phyloP scores from a whole-genome alignment of 2,797 vertebrate genomes.

The Clamator glandarius region DNA sequence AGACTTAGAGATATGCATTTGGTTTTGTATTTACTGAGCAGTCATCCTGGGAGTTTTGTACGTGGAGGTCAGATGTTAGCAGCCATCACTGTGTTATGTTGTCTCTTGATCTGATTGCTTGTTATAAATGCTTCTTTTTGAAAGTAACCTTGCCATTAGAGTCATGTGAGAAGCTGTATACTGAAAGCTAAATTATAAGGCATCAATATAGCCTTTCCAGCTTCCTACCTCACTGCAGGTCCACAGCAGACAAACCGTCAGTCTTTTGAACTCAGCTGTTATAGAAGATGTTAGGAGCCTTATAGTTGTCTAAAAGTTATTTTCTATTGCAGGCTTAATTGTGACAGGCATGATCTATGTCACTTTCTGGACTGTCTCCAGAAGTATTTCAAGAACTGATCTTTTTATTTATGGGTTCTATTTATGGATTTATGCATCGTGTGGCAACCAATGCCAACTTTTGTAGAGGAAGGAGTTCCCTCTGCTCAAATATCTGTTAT shows the following conservation, averaged over 20 bases:
- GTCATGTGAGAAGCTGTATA: not conserved
- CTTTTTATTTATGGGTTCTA: not conserved
- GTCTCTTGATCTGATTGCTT: not conserved
- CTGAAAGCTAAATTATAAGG: not conserved
- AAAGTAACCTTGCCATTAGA: not conserved
- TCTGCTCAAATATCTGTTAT: not conserved
- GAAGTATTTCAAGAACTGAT: not conserved
- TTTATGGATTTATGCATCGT: not conserved
- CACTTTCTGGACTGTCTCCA: not conserved
- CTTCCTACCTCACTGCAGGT: not conserved
- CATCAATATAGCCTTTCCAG: not conserved
- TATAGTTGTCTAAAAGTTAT: not conserved
- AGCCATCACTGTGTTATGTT: not conserved
- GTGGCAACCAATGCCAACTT: not conserved
- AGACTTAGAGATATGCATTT: not conserved
- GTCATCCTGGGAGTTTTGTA: not conserved
- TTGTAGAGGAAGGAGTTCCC: not conserved
- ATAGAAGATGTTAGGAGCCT: not conserved
- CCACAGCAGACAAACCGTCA: not conserved
- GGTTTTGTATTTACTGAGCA: not conserved
- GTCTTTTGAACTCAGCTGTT: not conserved
- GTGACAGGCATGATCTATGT: not conserved
- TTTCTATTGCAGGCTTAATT: not conserved
- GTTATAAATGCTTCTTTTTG: not conserved
- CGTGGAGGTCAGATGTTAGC: not conserved